Percentiles rank a stretch among this genome's conserved stretches.
Evolutionary conservation across 2,797 vertebrate species (phyloP).

Genomic region (Cercopithecus hamlyni): DNA sequence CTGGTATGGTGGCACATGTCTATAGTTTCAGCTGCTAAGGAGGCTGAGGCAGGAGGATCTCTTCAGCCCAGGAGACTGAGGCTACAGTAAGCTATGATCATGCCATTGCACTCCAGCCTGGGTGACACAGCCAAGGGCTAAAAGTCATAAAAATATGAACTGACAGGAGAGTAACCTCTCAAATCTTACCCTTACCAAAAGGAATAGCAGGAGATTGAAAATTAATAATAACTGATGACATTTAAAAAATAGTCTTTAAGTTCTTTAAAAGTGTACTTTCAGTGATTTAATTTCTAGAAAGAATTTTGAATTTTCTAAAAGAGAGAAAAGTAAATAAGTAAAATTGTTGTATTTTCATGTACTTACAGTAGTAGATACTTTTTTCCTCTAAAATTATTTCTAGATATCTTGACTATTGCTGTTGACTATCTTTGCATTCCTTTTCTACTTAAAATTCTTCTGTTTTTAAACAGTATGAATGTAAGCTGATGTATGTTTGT

Average conservation of each 20-base stretch:
- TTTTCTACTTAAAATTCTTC: conserved; percentile 24
- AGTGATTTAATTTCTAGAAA: conserved; percentile 17
- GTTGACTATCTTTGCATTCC: background rate
- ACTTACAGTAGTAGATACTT: background rate
- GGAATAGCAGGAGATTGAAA: background rate
- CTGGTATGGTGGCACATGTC: too few species aligned
- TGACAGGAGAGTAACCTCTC: background rate
- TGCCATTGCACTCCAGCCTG: too few species aligned
- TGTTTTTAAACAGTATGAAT: background rate
- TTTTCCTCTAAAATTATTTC: conserved; percentile 24
- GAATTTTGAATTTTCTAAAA: background rate
- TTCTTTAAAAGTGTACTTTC: background rate
- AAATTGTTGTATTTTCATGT: background rate
- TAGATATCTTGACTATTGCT: background rate
- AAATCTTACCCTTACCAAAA: background rate
- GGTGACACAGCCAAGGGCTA: background rate
- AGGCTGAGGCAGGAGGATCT: too few species aligned
- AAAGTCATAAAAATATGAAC: background rate
- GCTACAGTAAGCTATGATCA: too few species aligned
- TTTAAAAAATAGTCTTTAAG: background rate
- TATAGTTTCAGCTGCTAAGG: too few species aligned
- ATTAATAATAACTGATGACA: background rate
- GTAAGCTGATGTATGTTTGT: background rate
- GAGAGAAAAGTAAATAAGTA: background rate
- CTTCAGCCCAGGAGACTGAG: too few species aligned